phyloP scores from a whole-genome alignment of 2,797 vertebrate genomes.

The Rhodeus uyekii region DNA sequence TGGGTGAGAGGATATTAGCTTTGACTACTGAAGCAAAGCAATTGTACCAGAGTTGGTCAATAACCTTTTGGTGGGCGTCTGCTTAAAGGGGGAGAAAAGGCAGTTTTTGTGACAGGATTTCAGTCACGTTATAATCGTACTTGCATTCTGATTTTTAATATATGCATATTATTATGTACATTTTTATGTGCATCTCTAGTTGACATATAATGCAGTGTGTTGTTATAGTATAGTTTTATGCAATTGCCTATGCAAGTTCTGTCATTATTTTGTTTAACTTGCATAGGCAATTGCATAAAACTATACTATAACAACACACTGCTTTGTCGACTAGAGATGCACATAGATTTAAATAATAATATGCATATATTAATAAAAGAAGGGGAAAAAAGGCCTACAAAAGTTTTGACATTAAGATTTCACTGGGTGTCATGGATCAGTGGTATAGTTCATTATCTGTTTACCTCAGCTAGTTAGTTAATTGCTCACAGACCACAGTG shows the following conservation, averaged over 20 bases:
- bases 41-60: slow-evolving; percentile 20
- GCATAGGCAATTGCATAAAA: not conserved
- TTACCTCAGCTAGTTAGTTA: slow-evolving; percentile 39
- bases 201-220: not conserved
- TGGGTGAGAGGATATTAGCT: slow-evolving; percentile 41
- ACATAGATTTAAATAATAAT: not conserved
- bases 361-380: not conserved
- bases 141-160: not conserved
- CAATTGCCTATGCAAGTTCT: not conserved
- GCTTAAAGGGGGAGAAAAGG: not conserved
- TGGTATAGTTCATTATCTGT: slow-evolving; percentile 35
- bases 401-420: not conserved
- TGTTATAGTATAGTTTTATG: not conserved
- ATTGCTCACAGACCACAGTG: slow-evolving; percentile 22
- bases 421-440: slow-evolving; percentile 5
- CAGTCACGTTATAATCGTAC: not conserved
- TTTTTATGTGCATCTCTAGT: not conserved
- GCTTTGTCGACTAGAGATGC: not conserved
- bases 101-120: not conserved
- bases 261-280: too few species aligned
- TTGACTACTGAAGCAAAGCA: slow-evolving; percentile 24
- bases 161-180: not conserved
- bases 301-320: not conserved
- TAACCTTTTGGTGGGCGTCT: not conserved
- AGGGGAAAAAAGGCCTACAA: not conserved